Base-by-base conservation (phyloP, 1,140 invertebrate species). In the Samia ricini region DNA sequence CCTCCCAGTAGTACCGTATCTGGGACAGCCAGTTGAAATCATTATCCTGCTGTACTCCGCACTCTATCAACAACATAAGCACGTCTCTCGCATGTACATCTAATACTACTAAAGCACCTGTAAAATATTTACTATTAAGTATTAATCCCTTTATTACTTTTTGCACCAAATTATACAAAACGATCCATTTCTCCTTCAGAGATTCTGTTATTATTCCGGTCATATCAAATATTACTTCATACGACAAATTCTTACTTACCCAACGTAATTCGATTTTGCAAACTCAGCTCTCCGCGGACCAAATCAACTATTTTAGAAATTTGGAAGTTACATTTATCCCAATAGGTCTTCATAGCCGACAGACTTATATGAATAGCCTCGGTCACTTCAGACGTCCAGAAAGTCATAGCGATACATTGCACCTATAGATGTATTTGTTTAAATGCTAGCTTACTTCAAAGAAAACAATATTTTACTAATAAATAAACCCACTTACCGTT, bases 1-100 rank as follows among this genome's bases (percentile, higher is more conserved):
- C 96, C 91, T 96, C 95, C 97, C 97, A 99, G 82, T 99, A 99
- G 82, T 99, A 99, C 58, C 98, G 92, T 18, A 99, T 85, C 72
- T 94, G 91, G 79, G 95, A 96, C 4, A 98, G 89, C 98, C 98
- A 99, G 58, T 96, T 94, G 81, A 99, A 99, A 77, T 99, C 97
- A 67, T 95, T 94, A 50, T 95, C 92, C 33, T 91, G 92, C 4
- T 77, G 83, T 0, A 98, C 94, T 51, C 94, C 91, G 24, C 94
- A 92, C 0, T 93, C 90, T 15, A 95, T 94, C 6, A 99, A 88
- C 36, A 93, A 92, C 22, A 93, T 91, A 3, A 98, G 85, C 0
- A 98, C 96, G 88, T 99, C 97, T 74, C 97, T 91, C 0, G 97
- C 96, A 85, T 99, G 97, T 0, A 99, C 97, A 83, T 99, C 97